Conservation (phyloP, 2,113 vertebrate genomes). For the Gracilinanus agilis region DNA sequence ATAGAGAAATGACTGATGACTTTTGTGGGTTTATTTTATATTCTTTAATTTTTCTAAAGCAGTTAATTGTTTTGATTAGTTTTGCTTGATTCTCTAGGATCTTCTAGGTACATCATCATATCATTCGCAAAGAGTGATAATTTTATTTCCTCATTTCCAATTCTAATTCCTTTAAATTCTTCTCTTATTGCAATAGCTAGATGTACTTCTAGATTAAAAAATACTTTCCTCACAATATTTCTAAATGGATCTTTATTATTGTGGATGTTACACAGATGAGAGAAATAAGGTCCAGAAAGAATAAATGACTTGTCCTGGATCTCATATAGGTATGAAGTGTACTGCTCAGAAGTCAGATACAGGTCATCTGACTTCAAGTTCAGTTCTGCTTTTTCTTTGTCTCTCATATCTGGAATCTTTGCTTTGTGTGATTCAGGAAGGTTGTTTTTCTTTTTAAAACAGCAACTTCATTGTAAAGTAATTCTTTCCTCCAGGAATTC, state of each 20-base stretch:
- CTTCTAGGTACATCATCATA: no score
- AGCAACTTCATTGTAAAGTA: background rate
- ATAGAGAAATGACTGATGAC: no score
- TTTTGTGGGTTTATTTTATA: no score
- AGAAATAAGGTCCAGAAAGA: background rate
- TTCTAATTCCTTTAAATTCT: no score
- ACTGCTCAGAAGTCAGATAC: background rate
- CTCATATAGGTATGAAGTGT: no score
- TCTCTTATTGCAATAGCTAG: no score
- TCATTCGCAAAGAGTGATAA: no score
- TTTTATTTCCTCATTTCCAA: no score
- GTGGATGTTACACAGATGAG: background rate
- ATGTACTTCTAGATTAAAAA: background rate
- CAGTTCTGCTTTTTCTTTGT: background rate
- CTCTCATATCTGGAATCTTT: background rate
- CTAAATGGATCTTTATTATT: background rate
- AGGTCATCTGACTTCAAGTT: background rate
- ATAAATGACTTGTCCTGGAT: background rate
- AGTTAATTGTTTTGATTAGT: no score
- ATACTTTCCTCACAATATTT: background rate
- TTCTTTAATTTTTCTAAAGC: no score
- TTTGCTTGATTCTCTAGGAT: no score
- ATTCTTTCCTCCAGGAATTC: background rate
- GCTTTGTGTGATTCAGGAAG: background rate
- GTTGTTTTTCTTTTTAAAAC: background rate